phyloP scores from a whole-genome alignment of 2,888 invertebrate genomes.

The Xanthia icteritia region DNA sequence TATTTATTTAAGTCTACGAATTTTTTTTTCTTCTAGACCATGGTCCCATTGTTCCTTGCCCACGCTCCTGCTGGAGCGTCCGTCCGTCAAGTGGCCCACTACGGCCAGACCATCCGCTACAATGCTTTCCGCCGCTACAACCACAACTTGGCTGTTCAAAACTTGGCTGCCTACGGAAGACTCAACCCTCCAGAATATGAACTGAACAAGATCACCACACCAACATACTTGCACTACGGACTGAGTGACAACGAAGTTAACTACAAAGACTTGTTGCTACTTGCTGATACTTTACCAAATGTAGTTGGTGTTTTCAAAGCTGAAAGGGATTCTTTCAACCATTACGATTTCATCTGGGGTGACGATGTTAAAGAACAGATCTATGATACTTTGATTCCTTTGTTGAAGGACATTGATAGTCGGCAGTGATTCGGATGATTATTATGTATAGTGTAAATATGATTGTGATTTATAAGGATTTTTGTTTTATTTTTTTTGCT shows the following conservation, averaged over 20 bases:
- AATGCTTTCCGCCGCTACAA: constrained; percentile 75
- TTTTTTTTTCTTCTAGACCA: constrained; percentile 69
- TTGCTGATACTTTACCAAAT: constrained; percentile 69
- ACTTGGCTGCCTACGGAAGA: constrained; percentile 72
- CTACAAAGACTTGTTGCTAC: constrained; percentile 67
- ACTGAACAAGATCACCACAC: constrained; percentile 68
- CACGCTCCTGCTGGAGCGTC: constrained; percentile 79
- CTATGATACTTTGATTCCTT: constrained; percentile 62
- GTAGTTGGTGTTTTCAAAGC: constrained; percentile 57
- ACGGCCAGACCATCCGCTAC: constrained; percentile 74
- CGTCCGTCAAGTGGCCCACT: constrained; percentile 77
- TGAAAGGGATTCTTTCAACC: constrained; percentile 68
- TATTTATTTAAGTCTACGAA: not conserved
- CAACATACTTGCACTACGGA: constrained; percentile 75
- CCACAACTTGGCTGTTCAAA: constrained; percentile 63
- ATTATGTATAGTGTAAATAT: constrained; percentile 51
- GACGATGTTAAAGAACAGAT: constrained; percentile 65
- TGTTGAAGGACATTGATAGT: constrained; percentile 71
- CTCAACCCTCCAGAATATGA: constrained; percentile 74
- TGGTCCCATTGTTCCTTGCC: constrained; percentile 75
- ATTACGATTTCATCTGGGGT: constrained; percentile 68
- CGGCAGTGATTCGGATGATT: constrained; percentile 25
- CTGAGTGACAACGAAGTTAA: constrained; percentile 52
- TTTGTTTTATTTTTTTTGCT: constrained; percentile 41
- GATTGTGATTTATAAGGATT: constrained; percentile 27